Evolutionary conservation across 2,797 vertebrate species (phyloP).

Genomic region (Steatocranus sp.): DNA sequence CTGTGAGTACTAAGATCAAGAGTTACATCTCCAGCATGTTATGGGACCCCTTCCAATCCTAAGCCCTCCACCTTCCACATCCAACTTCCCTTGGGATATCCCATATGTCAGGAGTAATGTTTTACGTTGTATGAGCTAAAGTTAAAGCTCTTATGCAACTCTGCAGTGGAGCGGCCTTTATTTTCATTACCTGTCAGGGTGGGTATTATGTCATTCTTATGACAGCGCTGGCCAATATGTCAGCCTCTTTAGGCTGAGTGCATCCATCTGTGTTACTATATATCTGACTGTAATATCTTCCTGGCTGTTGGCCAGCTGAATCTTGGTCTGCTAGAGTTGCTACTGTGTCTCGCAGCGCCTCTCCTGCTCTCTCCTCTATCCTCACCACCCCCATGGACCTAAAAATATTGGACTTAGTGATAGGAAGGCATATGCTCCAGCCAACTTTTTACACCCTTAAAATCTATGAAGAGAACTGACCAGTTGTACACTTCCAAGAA

Average conservation of each 20-base stretch:
- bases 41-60: constrained; percentile 25
- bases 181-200: constrained; percentile 74
- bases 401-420: constrained; percentile 52
- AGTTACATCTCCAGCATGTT: constrained; percentile 22
- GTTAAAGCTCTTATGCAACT: constrained; percentile 69
- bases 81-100: constrained; percentile 47
- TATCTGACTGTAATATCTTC: constrained; percentile 72
- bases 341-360: constrained; percentile 50
- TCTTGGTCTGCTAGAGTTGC: constrained; percentile 48
- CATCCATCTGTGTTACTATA: constrained; percentile 76
- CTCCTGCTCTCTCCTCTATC: constrained; percentile 28
- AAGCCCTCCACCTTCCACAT: constrained; percentile 46
- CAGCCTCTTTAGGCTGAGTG: constrained; percentile 76
- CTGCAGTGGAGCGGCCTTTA: constrained; percentile 61
- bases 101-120: constrained; percentile 55
- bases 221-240: constrained; percentile 70
- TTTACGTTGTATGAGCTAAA: constrained; percentile 58
- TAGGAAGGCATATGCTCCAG: constrained; percentile 37
- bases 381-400: constrained; percentile 39
- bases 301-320: constrained; percentile 63
- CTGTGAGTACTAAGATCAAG: constrained; percentile 20
- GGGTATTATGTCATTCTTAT: constrained; percentile 75
- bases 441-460: constrained; percentile 47
- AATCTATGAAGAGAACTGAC: constrained; percentile 50
- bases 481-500: constrained; percentile 43